Evolutionary conservation across 2,888 invertebrate genomes (phyloP).

Genomic region (Oscheius sp.): DNA sequence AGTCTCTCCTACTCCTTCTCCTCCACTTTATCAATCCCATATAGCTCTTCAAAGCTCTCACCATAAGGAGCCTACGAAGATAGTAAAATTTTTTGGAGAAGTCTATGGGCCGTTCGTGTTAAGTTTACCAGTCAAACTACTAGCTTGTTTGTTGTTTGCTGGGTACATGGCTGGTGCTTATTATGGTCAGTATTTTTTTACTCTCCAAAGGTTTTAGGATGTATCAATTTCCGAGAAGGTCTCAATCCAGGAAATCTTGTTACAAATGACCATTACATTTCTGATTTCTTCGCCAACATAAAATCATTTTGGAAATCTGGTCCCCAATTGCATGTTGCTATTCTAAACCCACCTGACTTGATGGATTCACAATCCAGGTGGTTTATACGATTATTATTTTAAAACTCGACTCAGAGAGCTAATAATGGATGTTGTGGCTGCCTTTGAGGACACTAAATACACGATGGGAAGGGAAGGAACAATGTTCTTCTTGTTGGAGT

Average conservation of each 20-base stretch:
- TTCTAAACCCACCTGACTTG: slow-evolving; percentile 65
- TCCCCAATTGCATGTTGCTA: slow-evolving; percentile 65
- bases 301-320: slow-evolving; percentile 65
- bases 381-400: too few relatives aligned
- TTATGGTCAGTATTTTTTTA: slow-evolving; percentile 37
- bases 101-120: slow-evolving; percentile 65
- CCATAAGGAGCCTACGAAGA: slow-evolving; percentile 35
- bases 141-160: slow-evolving; percentile 50
- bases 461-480: slow-evolving; percentile 68
- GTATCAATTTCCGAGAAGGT: slow-evolving; percentile 74
- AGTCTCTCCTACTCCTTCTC: slow-evolving; percentile 4
- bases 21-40: slow-evolving; percentile 15
- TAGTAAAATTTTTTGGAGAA: slow-evolving; percentile 57
- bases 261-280: slow-evolving; percentile 67
- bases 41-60: slow-evolving; percentile 6
- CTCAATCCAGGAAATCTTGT: slow-evolving; percentile 68
- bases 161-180: slow-evolving; percentile 51
- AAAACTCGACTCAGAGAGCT: slow-evolving; percentile 54
- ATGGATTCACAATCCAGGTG: slow-evolving; percentile 50
- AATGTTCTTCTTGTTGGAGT: slow-evolving; percentile 68
- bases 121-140: slow-evolving; percentile 41
- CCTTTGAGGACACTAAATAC: slow-evolving; percentile 67
- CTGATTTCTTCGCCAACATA: slow-evolving; percentile 64
- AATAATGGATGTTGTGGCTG: slow-evolving; percentile 51
- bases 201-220: slow-evolving; percentile 70